phyloP scores from a whole-genome alignment of 2,113 vertebrate genomes.

The Perognathus longimembris region DNA sequence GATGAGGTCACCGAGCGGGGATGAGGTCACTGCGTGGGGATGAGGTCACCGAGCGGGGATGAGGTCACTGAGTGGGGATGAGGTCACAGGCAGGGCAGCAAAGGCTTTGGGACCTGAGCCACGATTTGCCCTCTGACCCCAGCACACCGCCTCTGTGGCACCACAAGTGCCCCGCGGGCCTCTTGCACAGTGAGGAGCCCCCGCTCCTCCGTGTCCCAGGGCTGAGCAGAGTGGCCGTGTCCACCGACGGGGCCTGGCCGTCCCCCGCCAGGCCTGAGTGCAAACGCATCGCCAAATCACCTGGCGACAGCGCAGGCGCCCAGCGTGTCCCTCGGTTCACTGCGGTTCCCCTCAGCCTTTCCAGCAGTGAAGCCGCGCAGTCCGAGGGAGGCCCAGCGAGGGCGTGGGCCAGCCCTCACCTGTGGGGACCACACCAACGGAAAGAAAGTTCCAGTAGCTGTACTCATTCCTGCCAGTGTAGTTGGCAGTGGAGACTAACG shows the following conservation, averaged over 20 bases:
- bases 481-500: slow-evolving; percentile 54
- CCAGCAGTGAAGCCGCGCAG: not conserved
- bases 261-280: not conserved
- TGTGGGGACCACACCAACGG: not conserved
- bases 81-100: not conserved
- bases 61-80: no score
- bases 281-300: not conserved
- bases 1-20: no score
- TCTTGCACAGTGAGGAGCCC: not conserved
- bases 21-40: no score
- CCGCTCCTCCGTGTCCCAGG: fast-evolving
- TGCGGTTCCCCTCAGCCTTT: no score
- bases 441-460: slow-evolving; percentile 41
- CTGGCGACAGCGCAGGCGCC: not conserved
- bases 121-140: not conserved
- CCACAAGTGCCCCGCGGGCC: not conserved
- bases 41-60: no score
- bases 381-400: slow-evolving; percentile 2
- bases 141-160: not conserved
- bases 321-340: slow-evolving; percentile 1
- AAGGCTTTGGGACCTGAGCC: not conserved
- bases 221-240: fast-evolving
- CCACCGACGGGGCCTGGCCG: not conserved
- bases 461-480: slow-evolving; percentile 46
- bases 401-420: not conserved